These are phyloP conservation scores for Drosophila setosimentum DNA, from an alignment of 2,888 invertebrate genomes.

Conservation along the genomic window DNA sequence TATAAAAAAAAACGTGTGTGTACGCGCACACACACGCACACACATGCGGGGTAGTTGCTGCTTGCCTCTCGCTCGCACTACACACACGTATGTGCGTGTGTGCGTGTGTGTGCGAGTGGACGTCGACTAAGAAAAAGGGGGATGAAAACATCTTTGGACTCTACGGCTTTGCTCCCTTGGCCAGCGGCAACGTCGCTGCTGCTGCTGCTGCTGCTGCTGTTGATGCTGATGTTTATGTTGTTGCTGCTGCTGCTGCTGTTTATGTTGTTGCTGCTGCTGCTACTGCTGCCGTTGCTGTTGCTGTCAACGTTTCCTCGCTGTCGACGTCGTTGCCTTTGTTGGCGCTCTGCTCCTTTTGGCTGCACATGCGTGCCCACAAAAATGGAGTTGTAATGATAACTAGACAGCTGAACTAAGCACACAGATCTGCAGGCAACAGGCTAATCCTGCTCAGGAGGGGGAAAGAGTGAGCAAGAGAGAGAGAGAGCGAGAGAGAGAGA, in stretches of 20 bases:
- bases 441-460: background rate
- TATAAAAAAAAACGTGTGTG: conserved; percentile 45
- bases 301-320: background rate
- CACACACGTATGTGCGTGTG: conserved; percentile 38
- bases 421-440: background rate
- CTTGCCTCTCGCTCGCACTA: conserved; percentile 50
- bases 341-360: conserved; percentile 12
- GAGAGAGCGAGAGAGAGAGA: background rate
- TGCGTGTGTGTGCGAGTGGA: conserved; percentile 61
- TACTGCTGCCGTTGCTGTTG: conserved; percentile 17
- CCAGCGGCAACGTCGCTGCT: conserved; percentile 30
- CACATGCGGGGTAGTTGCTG: conserved; percentile 54
- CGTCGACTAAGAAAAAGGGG: conserved; percentile 70
- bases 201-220: conserved; percentile 8
- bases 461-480: background rate
- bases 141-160: conserved; percentile 73
- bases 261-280: conserved; percentile 16
- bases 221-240: conserved; percentile 21
- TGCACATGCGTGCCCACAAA: conserved; percentile 5
- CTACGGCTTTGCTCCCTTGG: conserved; percentile 43
- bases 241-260: conserved; percentile 8
- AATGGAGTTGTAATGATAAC: background rate
- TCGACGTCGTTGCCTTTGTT: conserved; percentile 1
- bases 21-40: conserved; percentile 31
- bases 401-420: background rate